Conservation (phyloP, 2,888 invertebrate genomes). For the Chaetoderma sp. region DNA sequence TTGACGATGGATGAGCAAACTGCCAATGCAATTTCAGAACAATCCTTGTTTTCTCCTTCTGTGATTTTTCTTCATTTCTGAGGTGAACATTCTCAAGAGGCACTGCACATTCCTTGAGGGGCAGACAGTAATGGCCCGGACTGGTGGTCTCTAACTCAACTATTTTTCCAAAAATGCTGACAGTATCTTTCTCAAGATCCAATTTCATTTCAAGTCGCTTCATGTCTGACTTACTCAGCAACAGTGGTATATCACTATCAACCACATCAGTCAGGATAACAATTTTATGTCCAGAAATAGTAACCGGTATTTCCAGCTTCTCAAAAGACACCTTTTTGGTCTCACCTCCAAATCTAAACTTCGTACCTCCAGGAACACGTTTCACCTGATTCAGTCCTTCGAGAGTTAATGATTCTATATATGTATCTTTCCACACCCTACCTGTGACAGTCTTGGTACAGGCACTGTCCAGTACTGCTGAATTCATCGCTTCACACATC, state of each 20-base stretch:
- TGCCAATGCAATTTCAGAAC: slow-evolving; percentile 2
- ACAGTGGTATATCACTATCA: slow-evolving; percentile 25
- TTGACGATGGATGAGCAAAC: slow-evolving; percentile 1
- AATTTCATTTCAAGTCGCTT: slow-evolving; percentile 30
- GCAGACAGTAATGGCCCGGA: slow-evolving; percentile 35
- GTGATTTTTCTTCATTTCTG: not conserved
- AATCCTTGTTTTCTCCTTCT: not conserved
- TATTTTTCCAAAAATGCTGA: slow-evolving; percentile 28
- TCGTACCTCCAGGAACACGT: slow-evolving; percentile 10
- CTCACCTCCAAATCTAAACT: slow-evolving; percentile 33
- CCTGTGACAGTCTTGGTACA: slow-evolving; percentile 33
- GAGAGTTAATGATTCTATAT: slow-evolving; percentile 21
- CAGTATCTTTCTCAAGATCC: slow-evolving; percentile 36
- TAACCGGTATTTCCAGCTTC: slow-evolving; percentile 24
- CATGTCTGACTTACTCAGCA: slow-evolving; percentile 27
- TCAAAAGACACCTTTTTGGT: slow-evolving; percentile 20
- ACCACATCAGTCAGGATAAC: slow-evolving; percentile 32
- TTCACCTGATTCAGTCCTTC: slow-evolving; percentile 5
- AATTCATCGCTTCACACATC: slow-evolving; percentile 26
- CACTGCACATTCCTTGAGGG: slow-evolving; percentile 11
- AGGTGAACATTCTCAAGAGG: not conserved
- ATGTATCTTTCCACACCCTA: slow-evolving; percentile 25
- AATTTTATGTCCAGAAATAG: slow-evolving; percentile 23
- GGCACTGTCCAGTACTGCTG: slow-evolving; percentile 33
- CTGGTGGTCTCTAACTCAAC: slow-evolving; percentile 27